These are phyloP conservation scores for Polydesmus complanatus DNA, from an alignment of 2,888 invertebrate genomes.

Conservation along the genomic window DNA sequence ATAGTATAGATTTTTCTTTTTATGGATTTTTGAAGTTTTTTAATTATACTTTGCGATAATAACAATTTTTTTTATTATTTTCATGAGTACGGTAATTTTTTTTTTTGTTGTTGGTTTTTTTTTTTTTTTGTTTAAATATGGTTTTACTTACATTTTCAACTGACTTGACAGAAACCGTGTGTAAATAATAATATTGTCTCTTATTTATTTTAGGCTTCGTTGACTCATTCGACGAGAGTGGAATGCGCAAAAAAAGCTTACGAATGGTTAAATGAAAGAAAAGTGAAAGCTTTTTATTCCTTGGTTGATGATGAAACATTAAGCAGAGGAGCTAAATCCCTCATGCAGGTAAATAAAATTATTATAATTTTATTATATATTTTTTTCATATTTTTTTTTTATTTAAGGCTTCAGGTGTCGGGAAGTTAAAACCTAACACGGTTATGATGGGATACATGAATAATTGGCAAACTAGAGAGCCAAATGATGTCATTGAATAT, in stretches of 20 bases:
- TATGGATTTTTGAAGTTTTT: too few relatives aligned
- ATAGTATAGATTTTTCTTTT: too few relatives aligned
- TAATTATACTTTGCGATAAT: too few relatives aligned
- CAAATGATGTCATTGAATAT: constrained; percentile 16
- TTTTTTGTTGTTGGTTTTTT: too few relatives aligned
- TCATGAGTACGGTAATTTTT: too few relatives aligned
- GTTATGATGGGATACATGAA: constrained; percentile 85
- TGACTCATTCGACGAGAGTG: background rate
- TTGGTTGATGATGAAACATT: constrained; percentile 36
- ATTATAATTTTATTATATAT: background rate
- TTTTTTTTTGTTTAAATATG: too few relatives aligned
- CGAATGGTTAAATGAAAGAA: constrained; percentile 14
- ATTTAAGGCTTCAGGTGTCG: constrained; percentile 59
- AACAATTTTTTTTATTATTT: too few relatives aligned
- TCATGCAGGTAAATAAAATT: constrained; percentile 62
- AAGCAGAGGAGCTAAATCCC: constrained; percentile 64
- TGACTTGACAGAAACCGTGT: too few relatives aligned
- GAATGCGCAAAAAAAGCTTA: constrained; percentile 21
- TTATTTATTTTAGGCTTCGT: constrained; percentile 3
- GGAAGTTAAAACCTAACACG: constrained; percentile 87
- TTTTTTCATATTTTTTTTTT: constrained; percentile 14
- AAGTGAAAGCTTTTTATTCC: constrained; percentile 16
- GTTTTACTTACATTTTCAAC: too few relatives aligned
- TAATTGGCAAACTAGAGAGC: constrained; percentile 30
- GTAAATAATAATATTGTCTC: too few relatives aligned